Conservation (phyloP, 2,888 invertebrate genomes). For the Eupsilia transversa region DNA sequence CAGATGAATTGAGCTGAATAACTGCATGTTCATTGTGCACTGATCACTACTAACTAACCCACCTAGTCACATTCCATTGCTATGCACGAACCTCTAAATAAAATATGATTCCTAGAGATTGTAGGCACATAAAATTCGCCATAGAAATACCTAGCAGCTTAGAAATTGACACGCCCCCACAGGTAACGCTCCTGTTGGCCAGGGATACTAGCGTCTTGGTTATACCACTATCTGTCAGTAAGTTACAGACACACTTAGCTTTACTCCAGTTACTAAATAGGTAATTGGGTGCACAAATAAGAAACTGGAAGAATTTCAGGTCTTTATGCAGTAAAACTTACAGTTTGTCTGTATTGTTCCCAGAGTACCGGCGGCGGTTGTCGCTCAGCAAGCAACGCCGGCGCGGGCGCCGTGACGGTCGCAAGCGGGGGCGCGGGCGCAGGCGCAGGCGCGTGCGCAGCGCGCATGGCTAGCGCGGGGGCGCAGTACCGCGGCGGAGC, state of each 20-base stretch:
- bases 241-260: background rate
- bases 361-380: constrained; percentile 86
- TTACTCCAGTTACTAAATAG: background rate
- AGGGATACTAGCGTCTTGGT: background rate
- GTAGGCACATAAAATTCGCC: background rate
- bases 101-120: constrained; percentile 7
- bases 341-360: constrained; percentile 63
- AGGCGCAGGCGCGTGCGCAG: constrained; percentile 89
- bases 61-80: constrained; percentile 19
- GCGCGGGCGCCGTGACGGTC: constrained; percentile 89
- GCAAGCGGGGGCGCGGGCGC: constrained; percentile 88
- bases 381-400: constrained; percentile 84
- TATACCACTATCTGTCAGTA: background rate
- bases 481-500: constrained; percentile 88
- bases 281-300: constrained; percentile 1
- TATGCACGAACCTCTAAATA: constrained; percentile 23
- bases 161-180: background rate
- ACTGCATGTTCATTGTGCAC: constrained; percentile 14
- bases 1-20: constrained; percentile 1
- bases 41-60: constrained; percentile 11
- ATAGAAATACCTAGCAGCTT: constrained; percentile 12
- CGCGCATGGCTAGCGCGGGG: constrained; percentile 90
- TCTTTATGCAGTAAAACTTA: constrained; percentile 17
- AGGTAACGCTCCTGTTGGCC: background rate
- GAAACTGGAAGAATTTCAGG: background rate